Base-by-base conservation (phyloP, 2,797 vertebrate genomes). In the Pangasius krempfi region DNA sequence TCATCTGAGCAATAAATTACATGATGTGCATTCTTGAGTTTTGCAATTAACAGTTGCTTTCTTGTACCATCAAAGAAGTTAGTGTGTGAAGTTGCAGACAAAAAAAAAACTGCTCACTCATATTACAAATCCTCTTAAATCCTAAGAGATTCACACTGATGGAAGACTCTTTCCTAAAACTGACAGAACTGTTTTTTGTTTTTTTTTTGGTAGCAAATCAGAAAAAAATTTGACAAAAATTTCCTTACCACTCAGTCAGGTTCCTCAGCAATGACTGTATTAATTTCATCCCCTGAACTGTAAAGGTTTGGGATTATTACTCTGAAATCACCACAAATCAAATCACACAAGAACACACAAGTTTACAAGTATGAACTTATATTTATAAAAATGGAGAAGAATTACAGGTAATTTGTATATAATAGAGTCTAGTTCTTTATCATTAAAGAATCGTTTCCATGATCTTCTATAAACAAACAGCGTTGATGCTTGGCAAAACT, bases 261-360 rank as follows among this genome's bases (percentile, higher is more conserved):
- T 47, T 75, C 72, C 40, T 75, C 22, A 27, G 10, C 47, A 80
- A 56, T 40, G 33, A 78, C 76, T 54, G 27, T 30, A 66, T 47
- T 54, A 7, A 79, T 79, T 79, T 79, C 76, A 79, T 54, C 14
- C 56, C 5, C 33, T 68, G 25, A 68, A 68, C 8, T 52, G 20
- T 54, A 54, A 54, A 54, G 9, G n/a, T 52, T 33, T 14, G 20
- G 8, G 66, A 12, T 84, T 6, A 37, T 54, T 52, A 70, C 44
- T 70, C 83, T 33, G n/a, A 70, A 70, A 84, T 33, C 60, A 70
- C 47, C 64, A 70, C 50, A 70, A 70, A 84, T 84, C 27, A 84
- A 50, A 84, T 30, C 83, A 84, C 50, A 70, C n/a, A 18, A 44
- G 4, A 33, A 20, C 27, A 64, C 81, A 60, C 10, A 64, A 4